Evolutionary conservation across 2,797 vertebrate genomes (phyloP).

Genomic region (Phylloscopus collybita): DNA sequence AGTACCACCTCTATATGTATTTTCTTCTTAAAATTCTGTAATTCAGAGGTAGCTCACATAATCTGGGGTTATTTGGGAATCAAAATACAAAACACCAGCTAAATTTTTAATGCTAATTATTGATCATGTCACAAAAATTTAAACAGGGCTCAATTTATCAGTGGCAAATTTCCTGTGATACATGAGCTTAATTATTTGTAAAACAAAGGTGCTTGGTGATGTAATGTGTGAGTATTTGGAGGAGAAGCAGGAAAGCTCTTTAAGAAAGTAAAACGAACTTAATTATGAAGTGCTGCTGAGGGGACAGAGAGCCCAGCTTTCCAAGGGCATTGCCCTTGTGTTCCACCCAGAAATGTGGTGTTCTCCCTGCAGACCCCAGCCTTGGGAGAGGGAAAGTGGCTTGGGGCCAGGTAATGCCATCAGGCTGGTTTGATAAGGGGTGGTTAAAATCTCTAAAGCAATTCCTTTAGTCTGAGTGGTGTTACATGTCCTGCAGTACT

Average conservation of each 20-base stretch:
- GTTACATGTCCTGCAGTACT: slow-evolving; percentile 2
- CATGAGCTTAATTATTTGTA: neutral
- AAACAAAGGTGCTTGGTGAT: neutral
- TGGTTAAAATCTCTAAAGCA: neutral
- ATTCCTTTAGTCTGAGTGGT: neutral
- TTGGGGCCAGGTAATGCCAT: neutral
- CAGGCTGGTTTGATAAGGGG: neutral
- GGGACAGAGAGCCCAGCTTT: neutral
- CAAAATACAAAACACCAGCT: neutral
- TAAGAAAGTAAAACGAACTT: neutral
- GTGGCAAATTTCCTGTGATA: neutral
- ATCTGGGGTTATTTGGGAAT: neutral
- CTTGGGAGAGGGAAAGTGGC: neutral
- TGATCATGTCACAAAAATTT: neutral
- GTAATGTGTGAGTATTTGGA: neutral
- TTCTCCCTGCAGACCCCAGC: neutral
- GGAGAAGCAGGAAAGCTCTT: neutral
- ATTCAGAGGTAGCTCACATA: neutral
- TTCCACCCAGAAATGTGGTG: neutral
- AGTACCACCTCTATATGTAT: neutral
- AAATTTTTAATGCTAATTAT: neutral
- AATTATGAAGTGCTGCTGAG: neutral
- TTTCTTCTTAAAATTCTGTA: neutral
- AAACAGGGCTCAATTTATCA: neutral
- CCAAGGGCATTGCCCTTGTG: neutral